Conservation (phyloP, 1,140 invertebrate species). For the Drosophila ohnishii region DNA sequence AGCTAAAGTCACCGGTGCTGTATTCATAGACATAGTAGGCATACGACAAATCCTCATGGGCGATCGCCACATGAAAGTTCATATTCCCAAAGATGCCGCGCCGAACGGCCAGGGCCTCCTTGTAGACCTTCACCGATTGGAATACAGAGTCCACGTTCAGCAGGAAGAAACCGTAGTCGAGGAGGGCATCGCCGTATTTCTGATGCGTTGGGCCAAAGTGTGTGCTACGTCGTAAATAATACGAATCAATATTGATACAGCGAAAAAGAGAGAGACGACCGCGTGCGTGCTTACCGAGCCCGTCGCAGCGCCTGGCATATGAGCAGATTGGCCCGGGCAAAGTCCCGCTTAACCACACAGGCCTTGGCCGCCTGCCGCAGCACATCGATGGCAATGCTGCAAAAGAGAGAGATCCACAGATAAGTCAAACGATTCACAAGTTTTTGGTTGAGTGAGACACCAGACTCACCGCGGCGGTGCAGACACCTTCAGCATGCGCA, state of each 20-base stretch:
- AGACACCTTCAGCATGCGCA: slow-evolving; percentile 86
- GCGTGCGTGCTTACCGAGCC: slow-evolving; percentile 84
- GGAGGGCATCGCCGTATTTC: slow-evolving; percentile 91
- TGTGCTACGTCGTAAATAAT: slow-evolving; percentile 37
- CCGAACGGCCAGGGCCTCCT: slow-evolving; percentile 90
- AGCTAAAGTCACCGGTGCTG: slow-evolving; percentile 91
- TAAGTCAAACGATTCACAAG: neutral
- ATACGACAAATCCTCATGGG: slow-evolving; percentile 95
- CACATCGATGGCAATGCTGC: slow-evolving; percentile 89
- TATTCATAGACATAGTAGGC: slow-evolving; percentile 96
- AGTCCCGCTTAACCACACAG: slow-evolving; percentile 93
- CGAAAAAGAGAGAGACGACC: neutral
- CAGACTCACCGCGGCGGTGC: slow-evolving; percentile 85
- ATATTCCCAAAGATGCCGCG: slow-evolving; percentile 91
- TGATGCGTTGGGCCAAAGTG: slow-evolving; percentile 89
- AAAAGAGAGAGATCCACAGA: slow-evolving; percentile 5
- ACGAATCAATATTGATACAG: neutral
- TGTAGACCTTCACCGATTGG: slow-evolving; percentile 92
- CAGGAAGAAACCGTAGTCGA: slow-evolving; percentile 95
- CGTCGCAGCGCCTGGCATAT: slow-evolving; percentile 91
- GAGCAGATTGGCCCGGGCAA: slow-evolving; percentile 90
- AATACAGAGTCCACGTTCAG: slow-evolving; percentile 93
- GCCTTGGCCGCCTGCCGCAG: slow-evolving; percentile 92
- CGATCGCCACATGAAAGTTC: slow-evolving; percentile 93
- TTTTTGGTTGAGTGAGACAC: neutral